A percentile compares a stretch with the other conserved stretches of the same genome.
Conservation (phyloP, 1,140 invertebrate genomes). For the Atta colombica region DNA sequence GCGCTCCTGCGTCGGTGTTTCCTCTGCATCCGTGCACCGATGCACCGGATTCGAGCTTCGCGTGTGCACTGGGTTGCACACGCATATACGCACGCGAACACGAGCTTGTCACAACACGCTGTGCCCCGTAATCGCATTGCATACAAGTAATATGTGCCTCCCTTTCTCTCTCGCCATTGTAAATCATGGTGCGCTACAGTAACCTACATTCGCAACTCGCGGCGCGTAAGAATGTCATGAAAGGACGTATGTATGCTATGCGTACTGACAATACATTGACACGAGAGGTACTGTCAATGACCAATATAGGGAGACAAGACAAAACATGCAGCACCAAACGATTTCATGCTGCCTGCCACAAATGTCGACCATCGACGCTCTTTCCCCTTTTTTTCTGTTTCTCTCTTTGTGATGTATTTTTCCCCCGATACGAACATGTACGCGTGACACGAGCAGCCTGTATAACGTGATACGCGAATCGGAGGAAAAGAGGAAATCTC, state of each 20-base stretch:
- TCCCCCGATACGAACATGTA: background rate
- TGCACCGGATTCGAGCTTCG: background rate
- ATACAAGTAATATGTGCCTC: constrained; percentile 62
- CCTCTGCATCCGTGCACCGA: background rate
- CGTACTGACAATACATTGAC: background rate
- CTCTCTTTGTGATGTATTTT: constrained; percentile 6
- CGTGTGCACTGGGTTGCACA: constrained; percentile 27
- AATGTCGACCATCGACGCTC: constrained; percentile 25
- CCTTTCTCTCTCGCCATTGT: constrained; percentile 13
- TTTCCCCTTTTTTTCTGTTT: background rate
- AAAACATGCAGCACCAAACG: constrained; percentile 53
- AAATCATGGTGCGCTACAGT: constrained; percentile 78
- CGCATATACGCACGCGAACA: constrained; percentile 54
- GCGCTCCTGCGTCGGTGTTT: background rate
- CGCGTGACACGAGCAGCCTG: constrained; percentile 10
- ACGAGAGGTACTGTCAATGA: constrained; percentile 12
- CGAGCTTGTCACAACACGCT: constrained; percentile 42
- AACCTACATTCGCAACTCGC: constrained; percentile 74
- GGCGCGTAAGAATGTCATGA: constrained; percentile 28
- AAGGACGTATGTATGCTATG: background rate
- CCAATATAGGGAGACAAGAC: constrained; percentile 12
- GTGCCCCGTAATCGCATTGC: constrained; percentile 66
- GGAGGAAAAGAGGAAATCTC: constrained; percentile 19
- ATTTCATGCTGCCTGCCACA: constrained; percentile 56
- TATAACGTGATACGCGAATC: constrained; percentile 22